Percentiles rank a stretch among this genome's conserved stretches.
Evolutionary conservation across 2,797 vertebrate genomes (phyloP).

Genomic region (Urocyon cinereoargenteus): DNA sequence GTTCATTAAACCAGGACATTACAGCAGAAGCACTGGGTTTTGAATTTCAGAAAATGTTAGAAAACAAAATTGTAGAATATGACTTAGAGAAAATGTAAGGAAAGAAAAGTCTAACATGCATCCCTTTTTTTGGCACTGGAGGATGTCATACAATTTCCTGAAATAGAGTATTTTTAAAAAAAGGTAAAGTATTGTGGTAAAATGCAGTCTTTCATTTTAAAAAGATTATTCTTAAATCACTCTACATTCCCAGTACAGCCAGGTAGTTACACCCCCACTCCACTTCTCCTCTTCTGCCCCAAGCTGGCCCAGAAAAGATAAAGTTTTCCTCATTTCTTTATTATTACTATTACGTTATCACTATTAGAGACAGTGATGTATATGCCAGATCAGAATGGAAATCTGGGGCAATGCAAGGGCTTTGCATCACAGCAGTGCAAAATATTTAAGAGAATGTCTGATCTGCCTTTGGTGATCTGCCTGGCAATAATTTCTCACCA

Average conservation of each 20-base stretch:
- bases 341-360: not conserved
- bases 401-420: rapidly evolving
- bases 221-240: not conserved
- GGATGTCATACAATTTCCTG: not conserved
- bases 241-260: not conserved
- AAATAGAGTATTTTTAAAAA: not conserved
- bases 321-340: not conserved
- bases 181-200: not conserved
- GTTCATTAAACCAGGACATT: not conserved
- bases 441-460: not conserved
- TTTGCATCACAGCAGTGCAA: not conserved
- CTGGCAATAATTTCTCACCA: not conserved
- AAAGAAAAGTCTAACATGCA: not conserved
- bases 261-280: not conserved
- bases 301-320: not conserved
- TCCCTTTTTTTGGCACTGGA: not conserved
- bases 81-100: not conserved
- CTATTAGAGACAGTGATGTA: not conserved
- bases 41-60: not conserved
- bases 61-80: not conserved
- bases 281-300: not conserved
- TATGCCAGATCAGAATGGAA: not conserved
- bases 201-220: not conserved
- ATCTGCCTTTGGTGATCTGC: not conserved
- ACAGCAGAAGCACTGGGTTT: not conserved